phyloP scores from a whole-genome alignment of 2,113 vertebrate species.

The Pterophyllum scalare region DNA sequence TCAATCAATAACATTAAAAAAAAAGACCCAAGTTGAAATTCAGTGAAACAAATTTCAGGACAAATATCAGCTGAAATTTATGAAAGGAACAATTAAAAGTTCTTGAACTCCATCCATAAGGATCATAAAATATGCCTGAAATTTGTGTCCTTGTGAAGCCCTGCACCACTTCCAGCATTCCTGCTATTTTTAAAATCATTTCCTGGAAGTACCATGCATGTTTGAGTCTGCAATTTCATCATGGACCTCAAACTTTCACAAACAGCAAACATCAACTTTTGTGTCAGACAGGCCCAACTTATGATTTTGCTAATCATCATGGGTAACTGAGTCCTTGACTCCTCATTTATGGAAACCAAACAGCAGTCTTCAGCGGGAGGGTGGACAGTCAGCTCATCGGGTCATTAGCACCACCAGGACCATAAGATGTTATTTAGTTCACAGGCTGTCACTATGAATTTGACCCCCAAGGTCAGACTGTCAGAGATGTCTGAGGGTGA shows the following conservation, averaged over 20 bases:
- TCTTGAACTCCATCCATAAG: not conserved
- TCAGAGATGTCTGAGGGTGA: not conserved
- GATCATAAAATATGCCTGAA: not conserved
- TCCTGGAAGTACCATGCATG: not conserved
- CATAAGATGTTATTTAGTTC: not conserved
- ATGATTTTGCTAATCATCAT: not conserved
- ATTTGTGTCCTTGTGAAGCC: not conserved
- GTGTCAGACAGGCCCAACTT: not conserved
- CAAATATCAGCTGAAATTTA: not conserved
- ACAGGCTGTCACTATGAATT: not conserved
- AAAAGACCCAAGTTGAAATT: too few relatives aligned
- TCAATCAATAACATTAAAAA: too few relatives aligned
- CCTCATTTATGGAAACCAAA: not conserved
- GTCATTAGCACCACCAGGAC: not conserved
- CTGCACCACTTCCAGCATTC: not conserved
- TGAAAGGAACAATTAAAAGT: not conserved
- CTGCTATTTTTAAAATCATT: conserved; percentile 1
- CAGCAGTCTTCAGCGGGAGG: not conserved
- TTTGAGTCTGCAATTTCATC: not conserved
- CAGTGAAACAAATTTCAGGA: too few relatives aligned
- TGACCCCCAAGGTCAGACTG: not conserved
- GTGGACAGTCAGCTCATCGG: not conserved
- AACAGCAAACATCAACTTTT: conserved; percentile 1
- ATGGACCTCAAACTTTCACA: not conserved
- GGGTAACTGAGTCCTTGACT: not conserved